Evolutionary conservation across 2,888 invertebrate species (phyloP), one percentile per base, ranked within the genome.

Genomic region (Pinctada fucata): DNA sequence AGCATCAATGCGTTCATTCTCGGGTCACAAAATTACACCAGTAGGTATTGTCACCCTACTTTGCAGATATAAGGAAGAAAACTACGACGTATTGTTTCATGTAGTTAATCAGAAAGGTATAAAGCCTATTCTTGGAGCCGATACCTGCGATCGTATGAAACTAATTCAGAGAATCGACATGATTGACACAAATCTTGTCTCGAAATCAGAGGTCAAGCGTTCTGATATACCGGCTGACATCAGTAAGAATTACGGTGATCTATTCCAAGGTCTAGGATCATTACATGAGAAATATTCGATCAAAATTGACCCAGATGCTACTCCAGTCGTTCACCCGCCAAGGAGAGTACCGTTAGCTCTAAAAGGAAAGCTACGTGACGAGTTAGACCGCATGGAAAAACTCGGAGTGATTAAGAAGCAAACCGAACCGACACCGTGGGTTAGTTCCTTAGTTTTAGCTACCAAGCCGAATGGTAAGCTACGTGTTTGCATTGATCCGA

Each of bases 401-500:
- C 2, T n/a, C 6, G 77, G 77, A 8, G 77, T 77, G 3, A 72
- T n/a, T 77, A 2, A 47, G 10, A 65, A 72, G 49, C 72, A 77
- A 31, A 16, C 31, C 2, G 71, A 77, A 66, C 72, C 77, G 6
- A 77, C 77, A 45, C 66, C 50, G 50, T 77, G 77, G 71, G 67
- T 72, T 2, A 72, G 70, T 50, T 72, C 77, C 50, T 70, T 77
- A 70, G 77, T 77, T 10, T 72, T 64, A 4, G 77, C 70, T 4
- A n/a, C 63, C 1, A 68, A 75, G n/a, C 52, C 52, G 3, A 69
- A 68, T 13, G 75, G 76, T n/a, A 77, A 76, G 31, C 4, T 76
- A 16, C 63, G 76, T 31, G 52, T 71, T 50, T 77, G 77, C 64
- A 69, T 78, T 31, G 78, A 78, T 31, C 78, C 73, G 1, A 47